Base-by-base conservation (phyloP, 2,888 invertebrate species). In the Orthosia cruda region DNA sequence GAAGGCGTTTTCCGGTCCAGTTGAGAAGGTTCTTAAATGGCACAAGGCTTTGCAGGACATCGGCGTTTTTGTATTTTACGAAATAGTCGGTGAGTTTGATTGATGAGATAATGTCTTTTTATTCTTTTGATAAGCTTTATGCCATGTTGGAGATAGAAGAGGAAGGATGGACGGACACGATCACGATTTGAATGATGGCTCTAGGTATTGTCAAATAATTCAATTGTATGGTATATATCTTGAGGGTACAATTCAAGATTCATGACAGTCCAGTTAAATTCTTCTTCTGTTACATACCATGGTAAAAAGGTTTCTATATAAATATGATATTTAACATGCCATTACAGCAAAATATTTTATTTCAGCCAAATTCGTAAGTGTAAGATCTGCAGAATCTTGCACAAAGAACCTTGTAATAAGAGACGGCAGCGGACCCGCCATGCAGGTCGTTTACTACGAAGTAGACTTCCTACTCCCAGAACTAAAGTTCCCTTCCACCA, bases 401-500 rank as follows among this genome's bases (percentile, higher is more conserved):
- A 91, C 95, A 16, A 96, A 96, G 88, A 94, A 92, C 59, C 90
- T 97, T 81, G 94, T 97, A 2, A 92, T 97, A 15, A 93, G 97
- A 80, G 97, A 97, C 74, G 97, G 96, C 72, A 96, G 93, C 77
- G 97, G 97, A 0, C 97, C 97, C 7, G 97, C 97, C 3, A 95
- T 97, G 90, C 97, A 97, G 91, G 97, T 97, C 13, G 95, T 97
- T 32, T 97, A 97, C 90, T 97, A 97, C 80, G 95, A 96, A 83
- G 95, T 95, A 11, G 96, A 97, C 90, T 96, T 97, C 90, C 88
- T 95, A 66, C 88, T 97, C 64, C 95, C 96, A 0, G 93, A 95
- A 50, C 78, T 97, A 58, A 94, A 92, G 74, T 89, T 92, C 5
- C 96, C 96, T 16, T 95, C 95, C 67, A 95, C 92, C 59, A 88